phyloP scores from a whole-genome alignment of 2,888 invertebrate species.

The Heteromyza rotundicornis region DNA sequence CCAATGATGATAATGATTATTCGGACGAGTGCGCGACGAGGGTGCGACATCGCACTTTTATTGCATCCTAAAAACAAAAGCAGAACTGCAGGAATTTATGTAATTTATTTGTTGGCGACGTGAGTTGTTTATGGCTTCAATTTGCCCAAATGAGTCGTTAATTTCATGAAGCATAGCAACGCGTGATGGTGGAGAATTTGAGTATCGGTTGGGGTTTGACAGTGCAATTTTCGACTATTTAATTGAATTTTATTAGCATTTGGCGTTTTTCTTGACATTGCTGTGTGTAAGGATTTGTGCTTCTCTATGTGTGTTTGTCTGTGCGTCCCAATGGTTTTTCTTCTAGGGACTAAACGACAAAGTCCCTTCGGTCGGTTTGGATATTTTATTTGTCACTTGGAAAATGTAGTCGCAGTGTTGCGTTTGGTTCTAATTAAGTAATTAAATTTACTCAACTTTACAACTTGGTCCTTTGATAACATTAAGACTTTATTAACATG shows the following conservation, averaged over 20 bases:
- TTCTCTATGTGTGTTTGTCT: not conserved
- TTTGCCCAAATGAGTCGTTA: slow-evolving; percentile 57
- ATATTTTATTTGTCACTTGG: too few species aligned
- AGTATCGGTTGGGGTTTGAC: not conserved
- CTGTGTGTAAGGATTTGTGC: not conserved
- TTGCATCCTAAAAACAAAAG: slow-evolving; percentile 39
- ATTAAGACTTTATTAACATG: too few species aligned
- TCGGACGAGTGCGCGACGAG: not conserved
- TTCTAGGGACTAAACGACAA: not conserved
- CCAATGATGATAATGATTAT: too few species aligned
- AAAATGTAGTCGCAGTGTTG: too few species aligned
- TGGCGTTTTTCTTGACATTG: slow-evolving; percentile 10
- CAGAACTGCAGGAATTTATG: slow-evolving; percentile 27
- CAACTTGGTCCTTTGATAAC: too few species aligned
- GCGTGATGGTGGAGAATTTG: not conserved
- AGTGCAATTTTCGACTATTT: slow-evolving; percentile 48
- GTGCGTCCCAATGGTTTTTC: not conserved
- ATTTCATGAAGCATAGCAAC: slow-evolving; percentile 45
- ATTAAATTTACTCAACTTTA: too few species aligned
- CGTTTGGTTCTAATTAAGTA: too few species aligned
- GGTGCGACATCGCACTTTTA: slow-evolving; percentile 40
- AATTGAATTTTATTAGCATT: slow-evolving; percentile 57
- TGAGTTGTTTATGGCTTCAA: slow-evolving; percentile 54
- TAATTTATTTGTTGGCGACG: slow-evolving; percentile 27
- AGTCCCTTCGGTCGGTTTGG: too few species aligned